Evolutionary conservation across 1,140 invertebrate species (phyloP).

Genomic region (Macrobrachium rosenbergii): DNA sequence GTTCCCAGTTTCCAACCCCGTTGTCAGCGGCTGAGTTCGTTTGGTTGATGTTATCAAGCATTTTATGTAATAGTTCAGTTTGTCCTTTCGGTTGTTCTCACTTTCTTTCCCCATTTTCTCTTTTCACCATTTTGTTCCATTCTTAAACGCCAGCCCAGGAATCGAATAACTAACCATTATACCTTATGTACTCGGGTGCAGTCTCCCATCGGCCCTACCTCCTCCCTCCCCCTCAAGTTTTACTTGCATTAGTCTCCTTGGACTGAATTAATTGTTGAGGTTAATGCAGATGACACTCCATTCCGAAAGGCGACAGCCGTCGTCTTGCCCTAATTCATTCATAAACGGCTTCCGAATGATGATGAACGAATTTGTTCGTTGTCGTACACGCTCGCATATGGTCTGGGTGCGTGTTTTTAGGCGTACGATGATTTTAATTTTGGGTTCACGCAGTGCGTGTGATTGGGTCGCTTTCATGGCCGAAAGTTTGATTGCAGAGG

Average conservation of each 20-base stretch:
- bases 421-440: constrained; percentile 44
- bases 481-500: too few relatives aligned
- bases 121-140: constrained; percentile 63
- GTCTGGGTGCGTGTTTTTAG: constrained; percentile 23
- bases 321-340: too few relatives aligned
- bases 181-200: too few relatives aligned
- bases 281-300: background rate
- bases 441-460: too few relatives aligned
- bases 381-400: constrained; percentile 31
- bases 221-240: too few relatives aligned
- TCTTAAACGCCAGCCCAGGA: constrained; percentile 59
- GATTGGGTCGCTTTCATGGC: too few relatives aligned
- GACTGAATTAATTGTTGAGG: background rate
- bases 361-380: constrained; percentile 25
- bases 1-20: too few relatives aligned
- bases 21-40: background rate
- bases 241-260: too few relatives aligned
- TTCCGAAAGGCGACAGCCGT: too few relatives aligned
- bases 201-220: too few relatives aligned
- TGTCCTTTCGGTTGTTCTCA: constrained; percentile 29
- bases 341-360: too few relatives aligned
- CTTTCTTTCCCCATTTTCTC: constrained; percentile 59
- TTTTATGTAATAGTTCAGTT: constrained; percentile 43
- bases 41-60: too few relatives aligned
- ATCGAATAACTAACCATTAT: constrained; percentile 48